Base-by-base conservation (phyloP, 2,888 invertebrate genomes). In the Drosophila vallismaia region DNA sequence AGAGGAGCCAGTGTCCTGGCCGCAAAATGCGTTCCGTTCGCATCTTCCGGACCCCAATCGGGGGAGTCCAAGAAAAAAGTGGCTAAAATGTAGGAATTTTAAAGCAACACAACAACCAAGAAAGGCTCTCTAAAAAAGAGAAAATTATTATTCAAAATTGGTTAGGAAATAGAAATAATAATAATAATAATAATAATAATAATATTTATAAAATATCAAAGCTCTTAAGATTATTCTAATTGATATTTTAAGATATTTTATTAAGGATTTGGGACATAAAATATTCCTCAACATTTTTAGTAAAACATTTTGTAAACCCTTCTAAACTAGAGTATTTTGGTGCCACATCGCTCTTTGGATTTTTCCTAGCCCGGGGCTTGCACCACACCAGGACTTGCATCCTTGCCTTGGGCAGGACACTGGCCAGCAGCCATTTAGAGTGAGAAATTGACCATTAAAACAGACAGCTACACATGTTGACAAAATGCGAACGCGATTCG, bases 401-500 rank as follows among this genome's bases (percentile, higher is more conserved):
- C 58, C 19, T 45, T 33, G 46, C 60, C 60, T 60, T 55, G 12
- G 48, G 46, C 54, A 19, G 48, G 53, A 44, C 59, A 53, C 55
- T 57, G 68, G 63, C 66, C 71, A 50, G 49, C 49, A 67, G 73
- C 84, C 88, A 89, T 90, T 90, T 88, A 89, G 88, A 83, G 90
- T 89, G 89, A 90, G 89, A 90, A 90, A 90, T 89, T 87, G 90
- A 77, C 89, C 89, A 89, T 89, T 90, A 89, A 88, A 88, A 82
- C 80, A 79, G 83, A 83, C 84, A 84, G 81, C 80, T 82, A 81
- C 84, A 83, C 76, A 78, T 76, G 86, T 82, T 88, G 82, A 88
- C 85, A 89, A 85, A 64, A 87, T 88, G 83, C 77, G 76, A 70
- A 71, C 77, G 77, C 74, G 79, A 70, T 72, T 62, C 62, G 45